phyloP scores from a whole-genome alignment of 2,113 vertebrate species.

The Saimiri boliviensis region DNA sequence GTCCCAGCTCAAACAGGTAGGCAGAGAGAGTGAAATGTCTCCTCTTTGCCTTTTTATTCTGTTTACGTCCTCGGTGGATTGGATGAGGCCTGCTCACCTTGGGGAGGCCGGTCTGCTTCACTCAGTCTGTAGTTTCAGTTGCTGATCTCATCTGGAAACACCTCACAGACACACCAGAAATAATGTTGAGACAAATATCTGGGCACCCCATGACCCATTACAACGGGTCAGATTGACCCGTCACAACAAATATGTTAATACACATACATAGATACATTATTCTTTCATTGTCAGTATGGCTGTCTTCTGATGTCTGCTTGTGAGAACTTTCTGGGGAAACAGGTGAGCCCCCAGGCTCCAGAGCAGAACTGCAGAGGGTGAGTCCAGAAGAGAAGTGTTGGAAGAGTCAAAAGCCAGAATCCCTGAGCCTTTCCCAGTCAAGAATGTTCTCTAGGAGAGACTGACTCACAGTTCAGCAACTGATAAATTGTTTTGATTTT shows the following conservation, averaged over 20 bases:
- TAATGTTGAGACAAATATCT: neutral
- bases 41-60: neutral
- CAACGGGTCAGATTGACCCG: neutral
- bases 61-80: neutral
- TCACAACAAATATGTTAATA: neutral
- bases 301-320: neutral
- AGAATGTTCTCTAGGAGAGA: constrained; percentile 8
- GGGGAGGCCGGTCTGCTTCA: neutral
- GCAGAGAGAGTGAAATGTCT: neutral
- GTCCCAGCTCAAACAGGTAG: neutral
- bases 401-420: neutral
- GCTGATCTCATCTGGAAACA: neutral
- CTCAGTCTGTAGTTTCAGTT: too few relatives aligned
- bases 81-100: neutral
- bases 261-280: neutral
- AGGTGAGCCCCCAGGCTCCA: neutral
- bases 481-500: neutral
- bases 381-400: constrained; percentile 16
- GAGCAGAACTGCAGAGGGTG: neutral
- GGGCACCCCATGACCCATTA: neutral
- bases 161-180: neutral
- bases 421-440: neutral
- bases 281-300: neutral
- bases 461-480: neutral
- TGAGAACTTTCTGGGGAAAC: neutral